Conservation (phyloP, 2,113 vertebrate genomes). For the Amazona vittata region DNA sequence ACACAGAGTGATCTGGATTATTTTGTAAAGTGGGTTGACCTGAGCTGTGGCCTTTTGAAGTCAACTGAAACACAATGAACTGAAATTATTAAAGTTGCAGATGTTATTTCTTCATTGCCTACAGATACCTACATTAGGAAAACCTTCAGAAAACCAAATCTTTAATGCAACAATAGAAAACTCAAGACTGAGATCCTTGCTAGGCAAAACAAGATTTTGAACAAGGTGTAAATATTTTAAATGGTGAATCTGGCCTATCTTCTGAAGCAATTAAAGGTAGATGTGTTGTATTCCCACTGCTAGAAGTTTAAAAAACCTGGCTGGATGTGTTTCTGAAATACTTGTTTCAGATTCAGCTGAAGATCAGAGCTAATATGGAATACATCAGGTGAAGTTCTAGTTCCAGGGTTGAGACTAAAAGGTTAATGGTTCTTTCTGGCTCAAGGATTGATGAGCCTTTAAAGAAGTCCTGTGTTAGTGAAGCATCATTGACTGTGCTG, state of each 20-base stretch:
- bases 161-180: not conserved
- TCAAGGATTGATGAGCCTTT: not conserved
- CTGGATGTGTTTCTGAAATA: not conserved
- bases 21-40: not conserved
- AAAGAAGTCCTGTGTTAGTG: not conserved
- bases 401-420: not conserved
- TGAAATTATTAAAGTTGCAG: not conserved
- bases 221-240: not conserved
- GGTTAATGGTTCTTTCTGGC: not conserved
- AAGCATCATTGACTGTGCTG: not conserved
- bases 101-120: not conserved
- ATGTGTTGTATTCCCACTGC: not conserved
- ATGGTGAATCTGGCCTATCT: not conserved
- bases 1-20: not conserved
- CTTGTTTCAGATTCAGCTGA: not conserved
- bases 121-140: not conserved
- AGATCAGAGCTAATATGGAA: not conserved
- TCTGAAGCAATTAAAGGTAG: not conserved
- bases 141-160: not conserved
- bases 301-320: not conserved
- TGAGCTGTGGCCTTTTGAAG: not conserved
- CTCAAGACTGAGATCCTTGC: not conserved
- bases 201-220: not conserved
- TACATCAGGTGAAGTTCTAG: not conserved
- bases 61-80: not conserved